Evolutionary conservation across 1,140 invertebrate species (phyloP), one percentile per base, ranked within the genome.

Genomic region (Penaeus indicus): DNA sequence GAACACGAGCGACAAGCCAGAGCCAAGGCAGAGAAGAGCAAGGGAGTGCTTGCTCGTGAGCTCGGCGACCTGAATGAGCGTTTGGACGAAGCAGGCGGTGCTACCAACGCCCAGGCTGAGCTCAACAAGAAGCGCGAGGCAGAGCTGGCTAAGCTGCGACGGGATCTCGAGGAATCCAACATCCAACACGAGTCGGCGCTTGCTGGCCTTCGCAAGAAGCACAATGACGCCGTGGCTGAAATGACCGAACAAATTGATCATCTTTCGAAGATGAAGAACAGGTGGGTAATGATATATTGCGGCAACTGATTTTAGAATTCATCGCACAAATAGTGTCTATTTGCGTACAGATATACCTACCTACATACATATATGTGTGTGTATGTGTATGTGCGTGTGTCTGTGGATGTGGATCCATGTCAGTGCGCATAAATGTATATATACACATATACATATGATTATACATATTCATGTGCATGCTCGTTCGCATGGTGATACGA

Each of bases 1-100:
- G 94, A 69, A 93, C 94, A 93, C 80, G 94, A 95, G 91, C 93
- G 94, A 85, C 93, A 88, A 72, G 81, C 86, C 81, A 80, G 86
- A 7, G 80, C 86, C 38, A 88, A 88, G 81, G 86, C 86, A 93
- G 95, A 95, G 91, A 95, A 95, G 90, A 94, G 94, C 92, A 93
- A 94, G 67, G 92, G 93, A 38, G 77, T 47, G n/a, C 64, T 88
- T 19, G 61, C 63, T 25, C 67, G 69, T 42, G 86, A 88, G 27
- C 69, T 88, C 16, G 80, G 80, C 69, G 86, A 88, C n/a, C 80
- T 88, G 54, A 84, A 81, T 27, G 86, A 88, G 60, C 86, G 86
- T 21, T 61, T 88, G 54, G 86, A 88, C 25, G 86, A 88, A 42
- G 86, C 86, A 10, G 86, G 86, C 54, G 86, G 86, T 47, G 86